A percentile compares a stretch with the other conserved stretches of the same genome.
These are phyloP conservation scores for Ectemnius continuus DNA, from an alignment of 2,888 invertebrate species.

Conservation along the genomic window DNA sequence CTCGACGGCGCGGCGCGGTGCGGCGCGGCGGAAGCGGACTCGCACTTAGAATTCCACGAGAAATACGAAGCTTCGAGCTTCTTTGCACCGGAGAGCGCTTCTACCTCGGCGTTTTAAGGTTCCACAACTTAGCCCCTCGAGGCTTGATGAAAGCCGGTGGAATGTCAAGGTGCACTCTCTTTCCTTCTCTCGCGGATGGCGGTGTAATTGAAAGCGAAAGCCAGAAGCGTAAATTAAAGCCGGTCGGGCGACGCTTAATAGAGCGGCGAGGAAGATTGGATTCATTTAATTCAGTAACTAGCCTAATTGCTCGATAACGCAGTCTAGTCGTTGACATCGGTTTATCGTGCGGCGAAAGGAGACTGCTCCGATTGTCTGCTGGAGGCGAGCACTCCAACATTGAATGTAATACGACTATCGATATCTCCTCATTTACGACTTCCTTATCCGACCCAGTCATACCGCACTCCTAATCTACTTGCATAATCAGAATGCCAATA, in stretches of 20 bases:
- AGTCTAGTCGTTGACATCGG: constrained; percentile 12
- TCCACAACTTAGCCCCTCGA: background rate
- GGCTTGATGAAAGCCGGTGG: background rate
- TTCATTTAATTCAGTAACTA: constrained; percentile 20
- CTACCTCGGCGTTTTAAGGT: background rate
- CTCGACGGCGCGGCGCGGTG: too few relatives aligned
- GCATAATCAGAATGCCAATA: too few relatives aligned
- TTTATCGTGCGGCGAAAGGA: background rate
- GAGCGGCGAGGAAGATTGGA: background rate
- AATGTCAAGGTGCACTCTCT: background rate
- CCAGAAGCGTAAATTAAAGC: constrained; percentile 3
- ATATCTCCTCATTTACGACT: background rate
- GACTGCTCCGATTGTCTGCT: constrained; percentile 12
- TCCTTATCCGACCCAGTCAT: background rate
- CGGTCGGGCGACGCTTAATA: constrained; percentile 5
- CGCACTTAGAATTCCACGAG: too few relatives aligned
- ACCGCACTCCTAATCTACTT: too few relatives aligned
- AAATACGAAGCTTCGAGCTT: too few relatives aligned
- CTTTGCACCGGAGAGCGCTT: background rate
- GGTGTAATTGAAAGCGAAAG: constrained; percentile 13
- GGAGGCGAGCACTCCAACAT: background rate
- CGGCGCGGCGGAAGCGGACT: too few relatives aligned
- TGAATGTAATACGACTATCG: background rate
- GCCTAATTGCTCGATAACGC: constrained; percentile 30
- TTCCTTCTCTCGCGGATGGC: background rate